Percentiles rank a stretch among this genome's conserved stretches.
Evolutionary conservation across 2,113 vertebrate genomes (phyloP).

Genomic region (Pseudorectes ferrugineus): DNA sequence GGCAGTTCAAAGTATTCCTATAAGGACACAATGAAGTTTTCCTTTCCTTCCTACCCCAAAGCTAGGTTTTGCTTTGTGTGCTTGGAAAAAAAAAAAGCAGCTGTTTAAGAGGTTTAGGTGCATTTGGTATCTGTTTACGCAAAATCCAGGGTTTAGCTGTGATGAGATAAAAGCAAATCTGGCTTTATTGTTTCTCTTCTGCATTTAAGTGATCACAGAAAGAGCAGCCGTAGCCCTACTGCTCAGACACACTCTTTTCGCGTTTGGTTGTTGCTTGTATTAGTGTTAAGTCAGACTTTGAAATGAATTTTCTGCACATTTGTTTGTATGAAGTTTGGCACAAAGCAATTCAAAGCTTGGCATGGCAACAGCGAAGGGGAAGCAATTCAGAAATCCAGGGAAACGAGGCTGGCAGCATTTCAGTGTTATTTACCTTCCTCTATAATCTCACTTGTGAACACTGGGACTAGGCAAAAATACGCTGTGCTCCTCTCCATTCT

Average conservation of each 20-base stretch:
- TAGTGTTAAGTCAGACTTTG: neutral
- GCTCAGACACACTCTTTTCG: neutral
- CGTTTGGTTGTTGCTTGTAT: neutral
- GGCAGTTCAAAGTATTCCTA: neutral
- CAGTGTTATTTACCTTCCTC: neutral
- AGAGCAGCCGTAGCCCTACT: neutral
- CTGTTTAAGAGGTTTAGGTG: neutral
- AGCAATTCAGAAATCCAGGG: slow-evolving; percentile 1
- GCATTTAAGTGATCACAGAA: neutral
- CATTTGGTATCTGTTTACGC: neutral
- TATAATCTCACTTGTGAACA: neutral
- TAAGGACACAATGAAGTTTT: neutral
- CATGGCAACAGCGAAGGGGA: neutral
- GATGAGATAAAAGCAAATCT: neutral
- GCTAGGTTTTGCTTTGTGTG: neutral
- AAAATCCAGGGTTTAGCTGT: neutral
- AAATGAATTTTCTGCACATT: slow-evolving; percentile 40
- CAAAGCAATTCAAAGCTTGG: neutral
- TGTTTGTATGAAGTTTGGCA: slow-evolving; percentile 13
- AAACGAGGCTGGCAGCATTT: neutral
- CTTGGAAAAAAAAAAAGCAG: neutral
- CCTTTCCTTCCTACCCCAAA: neutral
- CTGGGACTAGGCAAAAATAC: neutral
- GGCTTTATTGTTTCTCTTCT: neutral
- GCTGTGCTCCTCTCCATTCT: neutral